These are phyloP conservation scores for Carassius auratus DNA, from an alignment of 2,113 vertebrate species.

Conservation along the genomic window DNA sequence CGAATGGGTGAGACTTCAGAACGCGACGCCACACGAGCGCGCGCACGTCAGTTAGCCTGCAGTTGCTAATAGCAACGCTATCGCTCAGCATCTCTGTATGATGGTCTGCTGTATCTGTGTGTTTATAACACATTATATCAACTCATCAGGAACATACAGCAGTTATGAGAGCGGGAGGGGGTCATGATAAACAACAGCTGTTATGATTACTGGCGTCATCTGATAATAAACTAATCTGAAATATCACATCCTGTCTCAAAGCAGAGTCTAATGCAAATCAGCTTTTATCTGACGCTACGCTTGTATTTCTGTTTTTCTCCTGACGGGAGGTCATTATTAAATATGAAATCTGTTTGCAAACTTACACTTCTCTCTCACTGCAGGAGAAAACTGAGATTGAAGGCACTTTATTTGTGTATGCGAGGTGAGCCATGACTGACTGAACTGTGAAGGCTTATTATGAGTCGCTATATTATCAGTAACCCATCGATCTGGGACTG, in stretches of 20 bases:
- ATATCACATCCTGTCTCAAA: too few species aligned
- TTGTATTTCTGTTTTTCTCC: too few species aligned
- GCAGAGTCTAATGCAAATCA: too few species aligned
- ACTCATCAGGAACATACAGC: neutral
- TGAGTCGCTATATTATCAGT: neutral
- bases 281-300: too few species aligned
- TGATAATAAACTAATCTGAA: too few species aligned
- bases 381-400: conserved; percentile 98
- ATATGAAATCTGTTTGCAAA: neutral
- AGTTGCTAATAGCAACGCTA: conserved; percentile 10
- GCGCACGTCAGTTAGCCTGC: neutral
- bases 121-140: too few species aligned
- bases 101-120: neutral
- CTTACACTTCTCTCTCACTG: conserved; percentile 54
- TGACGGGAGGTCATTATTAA: too few species aligned
- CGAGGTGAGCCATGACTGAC: conserved; percentile 78
- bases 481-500: neutral
- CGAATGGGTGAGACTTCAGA: conserved; percentile 86
- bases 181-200: too few species aligned
- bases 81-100: neutral
- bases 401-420: conserved; percentile 95
- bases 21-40: neutral
- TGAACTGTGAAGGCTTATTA: neutral
- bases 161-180: neutral
- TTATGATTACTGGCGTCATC: too few species aligned